phyloP scores from a whole-genome alignment of 2,113 vertebrate species.

The Panthera tigris region DNA sequence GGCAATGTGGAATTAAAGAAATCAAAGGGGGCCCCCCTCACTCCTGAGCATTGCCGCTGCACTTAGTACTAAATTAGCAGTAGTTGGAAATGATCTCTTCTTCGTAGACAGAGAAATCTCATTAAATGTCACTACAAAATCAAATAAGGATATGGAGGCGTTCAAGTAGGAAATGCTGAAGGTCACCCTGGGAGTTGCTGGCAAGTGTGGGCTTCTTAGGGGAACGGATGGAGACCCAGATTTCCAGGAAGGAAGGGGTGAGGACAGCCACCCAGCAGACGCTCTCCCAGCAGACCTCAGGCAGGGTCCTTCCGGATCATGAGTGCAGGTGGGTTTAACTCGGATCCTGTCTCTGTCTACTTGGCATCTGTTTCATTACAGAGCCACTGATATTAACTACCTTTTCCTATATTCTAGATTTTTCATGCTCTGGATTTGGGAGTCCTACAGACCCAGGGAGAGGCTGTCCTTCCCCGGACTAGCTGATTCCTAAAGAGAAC shows the following conservation, averaged over 20 bases:
- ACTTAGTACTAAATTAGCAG: background rate
- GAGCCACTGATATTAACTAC: background rate
- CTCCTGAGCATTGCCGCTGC: fast-evolving
- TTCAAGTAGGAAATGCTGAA: background rate
- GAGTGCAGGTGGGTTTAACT: background rate
- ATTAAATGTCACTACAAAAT: background rate
- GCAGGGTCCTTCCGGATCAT: background rate
- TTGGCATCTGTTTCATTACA: background rate
- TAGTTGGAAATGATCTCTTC: background rate
- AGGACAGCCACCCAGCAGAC: fast-evolving
- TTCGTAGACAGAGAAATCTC: background rate
- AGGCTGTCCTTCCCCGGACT: background rate
- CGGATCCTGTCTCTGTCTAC: background rate
- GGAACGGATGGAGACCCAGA: background rate
- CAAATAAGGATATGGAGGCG: background rate
- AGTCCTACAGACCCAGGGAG: background rate
- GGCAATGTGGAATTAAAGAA: background rate
- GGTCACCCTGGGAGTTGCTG: background rate
- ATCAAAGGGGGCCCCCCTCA: fast-evolving
- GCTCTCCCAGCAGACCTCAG: background rate
- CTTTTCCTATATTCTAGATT: background rate
- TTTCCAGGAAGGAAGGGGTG: background rate
- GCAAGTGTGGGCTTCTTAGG: background rate
- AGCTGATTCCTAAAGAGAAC: background rate
- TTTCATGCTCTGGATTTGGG: background rate